Percentiles rank a stretch among this genome's conserved stretches.
These are phyloP conservation scores for Eupsittula cactorum DNA, from an alignment of 2,113 vertebrate species.

Conservation along the genomic window DNA sequence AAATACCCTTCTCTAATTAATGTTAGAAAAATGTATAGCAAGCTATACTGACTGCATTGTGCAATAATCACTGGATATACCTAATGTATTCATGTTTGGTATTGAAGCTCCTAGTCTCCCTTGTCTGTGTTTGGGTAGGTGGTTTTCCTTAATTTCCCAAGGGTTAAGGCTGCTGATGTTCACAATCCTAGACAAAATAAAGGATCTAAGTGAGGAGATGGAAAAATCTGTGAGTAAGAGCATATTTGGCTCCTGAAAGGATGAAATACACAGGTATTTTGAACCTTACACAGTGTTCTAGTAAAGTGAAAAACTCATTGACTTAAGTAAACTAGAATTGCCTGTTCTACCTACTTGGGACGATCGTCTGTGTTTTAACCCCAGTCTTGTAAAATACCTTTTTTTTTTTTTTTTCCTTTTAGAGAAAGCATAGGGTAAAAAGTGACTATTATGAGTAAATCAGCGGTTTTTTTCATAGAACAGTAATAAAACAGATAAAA, in stretches of 20 bases:
- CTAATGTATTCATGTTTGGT: rapidly evolving
- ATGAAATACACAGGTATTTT: not conserved
- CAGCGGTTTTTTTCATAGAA: not conserved
- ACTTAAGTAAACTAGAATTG: not conserved
- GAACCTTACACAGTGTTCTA: not conserved
- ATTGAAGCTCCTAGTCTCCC: not conserved
- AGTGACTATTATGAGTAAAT: not conserved
- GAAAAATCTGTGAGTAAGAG: not conserved
- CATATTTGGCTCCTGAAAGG: not conserved
- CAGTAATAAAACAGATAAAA: not conserved
- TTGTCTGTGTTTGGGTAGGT: not conserved
- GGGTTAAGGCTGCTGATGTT: not conserved
- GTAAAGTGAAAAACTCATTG: not conserved
- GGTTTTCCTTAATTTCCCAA: not conserved
- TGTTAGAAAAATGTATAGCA: not conserved
- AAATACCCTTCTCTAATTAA: not conserved
- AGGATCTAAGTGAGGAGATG: not conserved
- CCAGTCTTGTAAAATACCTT: not conserved
- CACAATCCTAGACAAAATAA: not conserved
- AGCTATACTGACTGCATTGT: not conserved
- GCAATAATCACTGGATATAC: not conserved
- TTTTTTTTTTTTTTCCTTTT: not conserved
- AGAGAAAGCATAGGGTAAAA: not conserved
- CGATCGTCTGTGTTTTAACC: not conserved
- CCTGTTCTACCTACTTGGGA: not conserved